phyloP scores from a whole-genome alignment of 2,888 invertebrate species.

The Tenthredo notha region DNA sequence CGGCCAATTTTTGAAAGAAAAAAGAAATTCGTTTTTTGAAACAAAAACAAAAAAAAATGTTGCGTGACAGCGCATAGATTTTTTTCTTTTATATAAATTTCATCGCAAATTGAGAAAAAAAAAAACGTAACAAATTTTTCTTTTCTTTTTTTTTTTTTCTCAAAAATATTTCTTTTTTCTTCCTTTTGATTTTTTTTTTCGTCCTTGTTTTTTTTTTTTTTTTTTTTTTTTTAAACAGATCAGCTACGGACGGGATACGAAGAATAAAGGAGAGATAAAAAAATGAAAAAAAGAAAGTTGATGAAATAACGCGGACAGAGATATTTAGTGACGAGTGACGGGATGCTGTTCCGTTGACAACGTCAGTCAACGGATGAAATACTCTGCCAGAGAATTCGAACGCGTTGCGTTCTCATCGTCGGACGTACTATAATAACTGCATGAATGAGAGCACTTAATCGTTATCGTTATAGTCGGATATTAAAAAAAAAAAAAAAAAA shows the following conservation, averaged over 20 bases:
- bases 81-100: too few relatives aligned
- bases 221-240: neutral
- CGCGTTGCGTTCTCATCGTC: neutral
- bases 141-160: too few relatives aligned
- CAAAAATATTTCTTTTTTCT: neutral
- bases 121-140: too few relatives aligned
- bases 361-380: slow-evolving; percentile 37
- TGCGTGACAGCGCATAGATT: too few relatives aligned
- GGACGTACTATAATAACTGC: too few relatives aligned
- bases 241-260: neutral
- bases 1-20: neutral
- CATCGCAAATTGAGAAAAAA: too few relatives aligned
- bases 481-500: too few relatives aligned
- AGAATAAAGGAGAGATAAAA: neutral
- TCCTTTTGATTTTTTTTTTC: neutral
- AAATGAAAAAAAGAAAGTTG: neutral
- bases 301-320: slow-evolving; percentile 20
- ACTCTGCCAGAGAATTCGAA: neutral
- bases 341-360: slow-evolving; percentile 40
- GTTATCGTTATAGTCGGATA: too few relatives aligned
- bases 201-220: neutral
- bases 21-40: neutral
- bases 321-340: slow-evolving; percentile 38
- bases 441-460: too few relatives aligned
- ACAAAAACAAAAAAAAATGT: neutral